Evolutionary conservation across 2,888 invertebrate species (phyloP).

Genomic region (Synergus laeviventris): DNA sequence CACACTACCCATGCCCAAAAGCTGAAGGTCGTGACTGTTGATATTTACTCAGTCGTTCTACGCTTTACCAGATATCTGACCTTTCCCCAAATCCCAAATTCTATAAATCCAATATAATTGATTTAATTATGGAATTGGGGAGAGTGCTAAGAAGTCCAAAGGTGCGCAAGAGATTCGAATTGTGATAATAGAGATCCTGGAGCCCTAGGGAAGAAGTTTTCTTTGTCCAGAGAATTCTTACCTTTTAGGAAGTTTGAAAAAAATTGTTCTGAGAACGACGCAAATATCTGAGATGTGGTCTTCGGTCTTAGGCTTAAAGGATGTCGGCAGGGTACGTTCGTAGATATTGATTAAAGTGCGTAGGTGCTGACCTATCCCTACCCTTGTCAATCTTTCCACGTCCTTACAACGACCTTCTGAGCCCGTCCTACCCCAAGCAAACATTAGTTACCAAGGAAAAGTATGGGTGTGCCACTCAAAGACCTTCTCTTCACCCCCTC

Average conservation of each 20-base stretch:
- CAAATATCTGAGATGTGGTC: slow-evolving; percentile 41
- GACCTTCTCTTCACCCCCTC: not conserved
- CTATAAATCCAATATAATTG: not conserved
- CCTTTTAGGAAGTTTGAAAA: not conserved
- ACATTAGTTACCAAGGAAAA: slow-evolving; percentile 34
- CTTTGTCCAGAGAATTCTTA: no score
- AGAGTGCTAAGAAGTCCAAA: not conserved
- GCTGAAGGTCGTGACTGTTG: not conserved
- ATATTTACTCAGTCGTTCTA: not conserved
- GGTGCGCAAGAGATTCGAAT: not conserved
- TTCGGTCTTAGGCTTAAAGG: slow-evolving; percentile 34
- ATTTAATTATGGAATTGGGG: not conserved
- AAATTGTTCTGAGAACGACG: slow-evolving; percentile 23
- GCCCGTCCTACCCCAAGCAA: slow-evolving; percentile 71
- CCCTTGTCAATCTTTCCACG: slow-evolving; percentile 55
- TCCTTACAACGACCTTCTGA: slow-evolving; percentile 69
- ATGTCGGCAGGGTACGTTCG: slow-evolving; percentile 19
- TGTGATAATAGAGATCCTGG: not conserved
- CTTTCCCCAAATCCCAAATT: not conserved
- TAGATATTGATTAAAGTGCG: slow-evolving; percentile 51
- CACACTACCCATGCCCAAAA: not conserved
- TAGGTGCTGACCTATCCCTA: slow-evolving; percentile 73
- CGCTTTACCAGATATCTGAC: not conserved
- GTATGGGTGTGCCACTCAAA: not conserved
- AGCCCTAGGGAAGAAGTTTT: not conserved